These are phyloP conservation scores for Saxidomus purpurata DNA, from an alignment of 1,140 invertebrate genomes.

Conservation along the genomic window DNA sequence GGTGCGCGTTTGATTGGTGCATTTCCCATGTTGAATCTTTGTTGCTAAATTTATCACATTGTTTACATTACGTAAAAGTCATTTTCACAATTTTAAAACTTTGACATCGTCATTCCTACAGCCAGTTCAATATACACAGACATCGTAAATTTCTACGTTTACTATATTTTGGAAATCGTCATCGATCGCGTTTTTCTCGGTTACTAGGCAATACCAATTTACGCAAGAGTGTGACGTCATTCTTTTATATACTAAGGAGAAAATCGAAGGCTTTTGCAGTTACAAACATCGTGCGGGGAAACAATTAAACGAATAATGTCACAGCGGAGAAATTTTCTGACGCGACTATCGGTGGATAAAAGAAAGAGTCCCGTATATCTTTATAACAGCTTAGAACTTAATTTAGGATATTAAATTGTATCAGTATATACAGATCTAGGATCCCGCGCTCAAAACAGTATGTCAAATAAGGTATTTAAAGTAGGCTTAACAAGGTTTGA, in stretches of 20 bases:
- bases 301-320: too few species aligned
- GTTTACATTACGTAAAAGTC: not conserved
- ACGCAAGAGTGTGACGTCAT: constrained; percentile 29
- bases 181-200: constrained; percentile 36
- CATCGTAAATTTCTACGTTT: not conserved
- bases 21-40: not conserved
- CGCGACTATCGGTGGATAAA: too few species aligned
- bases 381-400: too few species aligned
- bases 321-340: too few species aligned
- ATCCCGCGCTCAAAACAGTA: too few species aligned
- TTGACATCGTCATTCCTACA: not conserved
- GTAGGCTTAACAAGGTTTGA: too few species aligned
- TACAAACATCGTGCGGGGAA: too few species aligned
- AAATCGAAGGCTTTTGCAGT: constrained; percentile 19
- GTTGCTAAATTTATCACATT: constrained; percentile 35
- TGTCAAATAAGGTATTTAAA: too few species aligned
- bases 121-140: not conserved
- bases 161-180: not conserved
- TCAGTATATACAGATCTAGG: too few species aligned
- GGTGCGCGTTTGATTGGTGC: constrained; percentile 32
- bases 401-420: too few species aligned
- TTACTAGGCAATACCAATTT: constrained; percentile 38
- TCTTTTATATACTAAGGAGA: constrained; percentile 33
- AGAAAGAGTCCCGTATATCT: too few species aligned
- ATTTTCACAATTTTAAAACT: not conserved